Base-by-base conservation (phyloP, 2,113 vertebrate species). In the Ptilonorhynchus violaceus region DNA sequence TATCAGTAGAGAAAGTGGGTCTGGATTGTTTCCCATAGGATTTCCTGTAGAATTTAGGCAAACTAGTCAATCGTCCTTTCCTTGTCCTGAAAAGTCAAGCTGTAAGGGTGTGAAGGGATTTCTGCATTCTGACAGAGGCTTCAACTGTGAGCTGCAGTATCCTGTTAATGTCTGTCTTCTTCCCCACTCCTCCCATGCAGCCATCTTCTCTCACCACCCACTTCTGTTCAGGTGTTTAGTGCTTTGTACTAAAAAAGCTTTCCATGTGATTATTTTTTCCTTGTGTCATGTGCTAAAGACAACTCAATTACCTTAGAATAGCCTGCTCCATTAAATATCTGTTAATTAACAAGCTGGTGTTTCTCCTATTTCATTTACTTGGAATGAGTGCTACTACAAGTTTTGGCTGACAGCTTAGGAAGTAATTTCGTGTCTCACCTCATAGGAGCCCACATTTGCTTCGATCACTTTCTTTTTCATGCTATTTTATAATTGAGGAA, bases 401-500 rank as follows among this genome's bases (percentile, higher is more conserved):
- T 62, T 92, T 85, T 66, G 17, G 11, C 66, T 73, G 37, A 90
- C 47, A 67, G 30, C 25, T 97, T 70, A 89, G 87, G 81, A 89
- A 81, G 28, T n/a, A 13, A 27, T 96, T 97, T 92, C 91, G 27
- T 88, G 84, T 97, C 70, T 91, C 50, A 84, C 62, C 70, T 92
- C n/a, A 35, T 23, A 89, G 63, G 15, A 92, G 42, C 53, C 46
- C 72, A 95, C 53, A 80, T 94, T 96, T 97, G 35, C 70, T 95
- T 96, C 23, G 20, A 89, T 69, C 41, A 47, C 53, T 94, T 95
- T 90, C 30, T 49, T 96, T 94, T 94, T 84, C 59, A 10, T 31
- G 64, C 18, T 60, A 41, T 88, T 94, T 96, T 85, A 41, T 94
- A 96, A 95, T 93, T 93, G 96, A 89, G 87, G 67, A 76, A 87